phyloP scores from a whole-genome alignment of 2,797 vertebrate genomes.

The Liasis olivaceus region DNA sequence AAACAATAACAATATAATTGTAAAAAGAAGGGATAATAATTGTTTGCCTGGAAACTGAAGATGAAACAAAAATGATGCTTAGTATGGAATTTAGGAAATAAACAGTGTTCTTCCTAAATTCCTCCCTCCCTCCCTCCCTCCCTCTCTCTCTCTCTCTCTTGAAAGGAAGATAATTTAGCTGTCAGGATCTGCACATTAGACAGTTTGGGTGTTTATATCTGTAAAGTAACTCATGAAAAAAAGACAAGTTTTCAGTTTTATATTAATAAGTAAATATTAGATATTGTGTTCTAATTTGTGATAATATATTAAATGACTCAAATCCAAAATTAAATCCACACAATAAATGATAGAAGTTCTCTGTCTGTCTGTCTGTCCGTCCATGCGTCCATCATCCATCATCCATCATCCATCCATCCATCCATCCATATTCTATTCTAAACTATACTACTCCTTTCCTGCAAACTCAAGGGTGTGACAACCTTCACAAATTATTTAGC shows the following conservation, averaged over 20 bases:
- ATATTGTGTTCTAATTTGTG: background rate
- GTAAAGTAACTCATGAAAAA: background rate
- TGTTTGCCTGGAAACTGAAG: slow-evolving; percentile 30
- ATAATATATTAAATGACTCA: background rate
- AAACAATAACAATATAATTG: background rate
- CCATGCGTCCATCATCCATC: background rate
- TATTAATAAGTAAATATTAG: background rate
- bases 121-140: background rate
- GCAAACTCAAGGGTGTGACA: background rate
- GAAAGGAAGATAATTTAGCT: background rate
- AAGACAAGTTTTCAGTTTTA: background rate
- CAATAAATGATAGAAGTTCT: background rate
- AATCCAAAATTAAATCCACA: background rate
- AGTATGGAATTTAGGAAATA: background rate
- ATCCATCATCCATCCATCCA: background rate
- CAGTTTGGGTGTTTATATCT: background rate
- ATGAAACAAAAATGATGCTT: slow-evolving; percentile 30
- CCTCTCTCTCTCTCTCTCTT: too few relatives aligned
- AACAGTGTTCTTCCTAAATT: background rate
- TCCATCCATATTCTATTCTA: background rate
- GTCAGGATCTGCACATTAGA: background rate
- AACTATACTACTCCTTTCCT: background rate
- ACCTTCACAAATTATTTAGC: background rate
- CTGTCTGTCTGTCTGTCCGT: too few relatives aligned
- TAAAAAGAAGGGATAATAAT: slow-evolving; percentile 12